A percentile compares a stretch with the other conserved stretches of the same genome.
Conservation (phyloP, 2,888 invertebrate genomes). For the Eugnorisma glareosa region DNA sequence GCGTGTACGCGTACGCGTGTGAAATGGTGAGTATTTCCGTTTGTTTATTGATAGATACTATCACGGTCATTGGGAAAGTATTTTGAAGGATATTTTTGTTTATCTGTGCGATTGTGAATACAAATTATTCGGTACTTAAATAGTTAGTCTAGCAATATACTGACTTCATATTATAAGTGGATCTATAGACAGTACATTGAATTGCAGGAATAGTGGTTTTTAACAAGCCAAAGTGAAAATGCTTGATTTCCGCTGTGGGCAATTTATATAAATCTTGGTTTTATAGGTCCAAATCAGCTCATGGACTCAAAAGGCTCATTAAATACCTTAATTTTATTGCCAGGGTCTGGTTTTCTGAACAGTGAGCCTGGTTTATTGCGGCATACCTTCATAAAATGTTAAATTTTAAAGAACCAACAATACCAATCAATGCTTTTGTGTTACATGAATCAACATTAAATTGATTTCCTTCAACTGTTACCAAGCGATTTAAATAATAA, state of each 20-base stretch:
- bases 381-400: constrained; percentile 32
- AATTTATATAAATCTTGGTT: neutral
- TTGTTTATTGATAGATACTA: constrained; percentile 37
- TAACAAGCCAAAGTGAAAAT: neutral
- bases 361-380: constrained; percentile 19
- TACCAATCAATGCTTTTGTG: constrained; percentile 12
- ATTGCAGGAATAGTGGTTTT: neutral
- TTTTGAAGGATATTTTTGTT: constrained; percentile 13
- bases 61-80: constrained; percentile 42
- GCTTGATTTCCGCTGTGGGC: constrained; percentile 9
- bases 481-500: constrained; percentile 19
- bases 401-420: neutral
- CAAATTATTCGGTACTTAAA: neutral
- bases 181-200: neutral
- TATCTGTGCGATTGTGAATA: constrained; percentile 7
- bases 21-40: constrained; percentile 79
- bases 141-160: neutral
- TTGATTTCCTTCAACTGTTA: neutral
- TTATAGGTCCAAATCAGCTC: neutral
- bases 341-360: neutral
- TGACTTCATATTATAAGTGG: neutral
- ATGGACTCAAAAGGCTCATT: constrained; percentile 1
- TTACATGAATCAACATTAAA: neutral
- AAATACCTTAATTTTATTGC: constrained; percentile 18
- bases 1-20: constrained; percentile 69